A percentile compares a stretch with the other conserved stretches of the same genome.
Conservation (phyloP, 2,888 invertebrate species). For the Caenorhabditis japonica region DNA sequence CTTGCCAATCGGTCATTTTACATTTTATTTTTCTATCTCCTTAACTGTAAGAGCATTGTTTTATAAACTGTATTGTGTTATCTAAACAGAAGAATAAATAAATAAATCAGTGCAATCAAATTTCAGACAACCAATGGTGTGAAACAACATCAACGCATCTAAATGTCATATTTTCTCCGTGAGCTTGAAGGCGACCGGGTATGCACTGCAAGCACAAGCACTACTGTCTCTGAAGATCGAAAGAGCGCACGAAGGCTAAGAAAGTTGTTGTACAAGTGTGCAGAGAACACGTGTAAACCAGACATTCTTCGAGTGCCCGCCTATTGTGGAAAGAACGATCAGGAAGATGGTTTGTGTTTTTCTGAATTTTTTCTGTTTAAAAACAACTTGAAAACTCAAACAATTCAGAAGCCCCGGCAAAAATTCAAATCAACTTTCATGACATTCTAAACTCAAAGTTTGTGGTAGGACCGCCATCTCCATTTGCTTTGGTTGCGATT, state of each 20-base stretch:
- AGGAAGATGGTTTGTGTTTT: slow-evolving; percentile 17
- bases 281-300: slow-evolving; percentile 40
- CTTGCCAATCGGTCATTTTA: too few species aligned
- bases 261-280: slow-evolving; percentile 44
- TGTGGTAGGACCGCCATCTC: slow-evolving; percentile 68
- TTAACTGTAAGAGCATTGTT: neutral
- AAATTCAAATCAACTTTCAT: slow-evolving; percentile 36
- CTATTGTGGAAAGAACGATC: slow-evolving; percentile 4
- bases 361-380: too few species aligned
- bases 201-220: slow-evolving; percentile 15
- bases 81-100: too few species aligned
- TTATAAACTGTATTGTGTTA: too few species aligned
- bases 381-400: too few species aligned
- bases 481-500: slow-evolving; percentile 65
- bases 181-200: slow-evolving; percentile 41
- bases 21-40: slow-evolving; percentile 6
- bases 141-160: slow-evolving; percentile 10
- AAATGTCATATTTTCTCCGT: slow-evolving; percentile 54
- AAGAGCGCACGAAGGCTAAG: slow-evolving; percentile 35
- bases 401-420: too few species aligned
- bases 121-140: slow-evolving; percentile 29
- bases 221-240: slow-evolving; percentile 15
- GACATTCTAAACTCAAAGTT: slow-evolving; percentile 49
- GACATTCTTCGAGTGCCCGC: slow-evolving; percentile 43
- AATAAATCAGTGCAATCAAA: too few species aligned